Evolutionary conservation across 2,888 invertebrate genomes (phyloP).

Genomic region (Camptogramma bilineatum): DNA sequence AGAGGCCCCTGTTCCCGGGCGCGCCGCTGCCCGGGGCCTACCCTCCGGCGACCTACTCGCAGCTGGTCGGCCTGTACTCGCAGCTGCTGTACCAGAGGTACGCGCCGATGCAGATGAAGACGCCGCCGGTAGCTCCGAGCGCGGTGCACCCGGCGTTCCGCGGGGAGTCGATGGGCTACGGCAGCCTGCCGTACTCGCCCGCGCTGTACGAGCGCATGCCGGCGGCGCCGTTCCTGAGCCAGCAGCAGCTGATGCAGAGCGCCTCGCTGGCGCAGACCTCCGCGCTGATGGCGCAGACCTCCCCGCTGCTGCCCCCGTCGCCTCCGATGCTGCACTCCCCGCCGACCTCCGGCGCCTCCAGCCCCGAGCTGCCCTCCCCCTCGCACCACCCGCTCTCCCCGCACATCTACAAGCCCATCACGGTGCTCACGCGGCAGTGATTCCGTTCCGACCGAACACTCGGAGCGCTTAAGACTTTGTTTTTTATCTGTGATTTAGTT

Average conservation of each 20-base stretch:
- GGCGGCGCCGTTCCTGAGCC: conserved; percentile 63
- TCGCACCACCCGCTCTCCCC: conserved; percentile 73
- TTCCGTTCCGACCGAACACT: conserved; percentile 52
- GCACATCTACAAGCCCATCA: conserved; percentile 84
- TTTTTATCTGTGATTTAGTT: conserved; percentile 81
- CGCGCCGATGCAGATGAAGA: conserved; percentile 85
- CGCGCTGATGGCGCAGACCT: conserved; percentile 61
- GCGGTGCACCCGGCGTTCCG: conserved; percentile 84
- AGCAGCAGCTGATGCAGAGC: conserved; percentile 62
- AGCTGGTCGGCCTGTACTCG: conserved; percentile 85
- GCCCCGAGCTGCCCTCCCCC: conserved; percentile 74
- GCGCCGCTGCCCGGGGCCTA: conserved; percentile 86
- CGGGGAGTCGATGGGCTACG: conserved; percentile 71
- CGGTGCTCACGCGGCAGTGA: conserved; percentile 85
- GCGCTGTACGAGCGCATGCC: conserved; percentile 70
- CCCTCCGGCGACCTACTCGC: conserved; percentile 85
- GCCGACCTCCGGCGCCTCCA: conserved; percentile 70
- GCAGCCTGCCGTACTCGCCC: conserved; percentile 73
- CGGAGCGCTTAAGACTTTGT: conserved; percentile 53
- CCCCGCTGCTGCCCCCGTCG: conserved; percentile 71
- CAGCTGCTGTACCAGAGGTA: conserved; percentile 89
- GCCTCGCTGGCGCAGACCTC: conserved; percentile 47
- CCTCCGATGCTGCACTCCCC: conserved; percentile 73
- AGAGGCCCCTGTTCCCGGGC: conserved; percentile 88
- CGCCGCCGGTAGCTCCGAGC: conserved; percentile 79